A percentile compares a stretch with the other conserved stretches of the same genome.
These are phyloP conservation scores for Stomorhina lunata DNA, from an alignment of 2,888 invertebrate genomes.

Conservation along the genomic window DNA sequence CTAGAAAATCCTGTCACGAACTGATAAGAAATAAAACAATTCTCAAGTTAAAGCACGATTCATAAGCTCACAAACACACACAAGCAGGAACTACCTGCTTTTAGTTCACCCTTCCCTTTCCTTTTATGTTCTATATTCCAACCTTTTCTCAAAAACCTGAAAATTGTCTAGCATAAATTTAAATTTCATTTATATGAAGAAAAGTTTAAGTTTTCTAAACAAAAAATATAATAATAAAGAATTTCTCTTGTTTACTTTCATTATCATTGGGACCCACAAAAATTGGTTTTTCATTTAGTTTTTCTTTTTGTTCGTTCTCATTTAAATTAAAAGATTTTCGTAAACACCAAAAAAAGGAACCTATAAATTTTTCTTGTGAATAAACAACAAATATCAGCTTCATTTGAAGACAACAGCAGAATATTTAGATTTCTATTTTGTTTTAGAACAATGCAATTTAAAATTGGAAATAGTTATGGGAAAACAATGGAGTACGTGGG, in stretches of 20 bases:
- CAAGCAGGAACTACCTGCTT: background rate
- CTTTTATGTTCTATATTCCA: background rate
- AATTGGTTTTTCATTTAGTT: background rate
- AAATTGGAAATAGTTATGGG: background rate
- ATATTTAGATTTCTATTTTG: background rate
- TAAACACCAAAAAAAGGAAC: background rate
- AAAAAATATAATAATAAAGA: background rate
- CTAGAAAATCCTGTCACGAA: constrained; percentile 29
- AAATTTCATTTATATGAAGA: background rate
- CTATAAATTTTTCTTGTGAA: background rate
- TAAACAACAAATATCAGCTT: background rate
- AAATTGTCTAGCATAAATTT: background rate
- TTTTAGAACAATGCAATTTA: background rate
- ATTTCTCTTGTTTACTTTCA: background rate
- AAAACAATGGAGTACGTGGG: no score
- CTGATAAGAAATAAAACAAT: constrained; percentile 38
- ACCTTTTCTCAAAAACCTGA: background rate
- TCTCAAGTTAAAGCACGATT: background rate
- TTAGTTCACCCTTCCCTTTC: background rate
- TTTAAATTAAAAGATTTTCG: constrained; percentile 3
- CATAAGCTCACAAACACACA: background rate
- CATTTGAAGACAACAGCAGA: background rate
- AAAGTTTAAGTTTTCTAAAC: background rate
- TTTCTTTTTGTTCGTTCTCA: background rate
- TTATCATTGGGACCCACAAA: background rate